Conservation (phyloP, 2,888 invertebrate species). For the Pseudococcus viburni region DNA sequence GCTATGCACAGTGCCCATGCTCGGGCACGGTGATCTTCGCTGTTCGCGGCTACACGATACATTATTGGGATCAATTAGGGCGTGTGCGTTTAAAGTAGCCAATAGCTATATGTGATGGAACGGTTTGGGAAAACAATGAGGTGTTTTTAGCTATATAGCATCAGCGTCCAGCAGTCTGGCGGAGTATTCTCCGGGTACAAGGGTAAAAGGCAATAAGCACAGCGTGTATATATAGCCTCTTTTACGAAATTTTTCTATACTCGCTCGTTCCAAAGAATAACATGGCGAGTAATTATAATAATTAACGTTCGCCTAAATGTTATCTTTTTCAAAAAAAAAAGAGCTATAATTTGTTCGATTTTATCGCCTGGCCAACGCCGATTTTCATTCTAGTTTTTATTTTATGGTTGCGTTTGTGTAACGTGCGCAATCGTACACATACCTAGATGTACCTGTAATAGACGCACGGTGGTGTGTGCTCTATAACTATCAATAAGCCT, state of each 20-base stretch:
- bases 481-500: conserved; percentile 60
- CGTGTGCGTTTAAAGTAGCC: conserved; percentile 63
- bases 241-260: conserved; percentile 49
- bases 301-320: conserved; percentile 64
- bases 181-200: not conserved
- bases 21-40: conserved; percentile 9
- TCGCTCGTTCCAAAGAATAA: conserved; percentile 47
- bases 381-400: conserved; percentile 37
- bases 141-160: not conserved
- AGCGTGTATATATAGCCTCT: conserved; percentile 5
- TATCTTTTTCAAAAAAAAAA: conserved; percentile 31
- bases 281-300: conserved; percentile 62
- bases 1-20: too few relatives aligned
- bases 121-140: conserved; percentile 39
- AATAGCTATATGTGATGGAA: conserved; percentile 57
- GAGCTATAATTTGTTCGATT: conserved; percentile 62
- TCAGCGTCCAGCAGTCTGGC: conserved; percentile 64
- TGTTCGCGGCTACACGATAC: conserved; percentile 20
- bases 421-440: not conserved
- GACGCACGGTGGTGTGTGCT: not conserved
- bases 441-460: not conserved
- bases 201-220: not conserved
- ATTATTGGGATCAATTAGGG: conserved; percentile 55
- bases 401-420: not conserved
- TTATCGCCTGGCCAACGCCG: conserved; percentile 24